Percentiles rank a stretch among this genome's conserved stretches.
Conservation (phyloP, 2,797 vertebrate genomes). For the Leucoraja ocellata region DNA sequence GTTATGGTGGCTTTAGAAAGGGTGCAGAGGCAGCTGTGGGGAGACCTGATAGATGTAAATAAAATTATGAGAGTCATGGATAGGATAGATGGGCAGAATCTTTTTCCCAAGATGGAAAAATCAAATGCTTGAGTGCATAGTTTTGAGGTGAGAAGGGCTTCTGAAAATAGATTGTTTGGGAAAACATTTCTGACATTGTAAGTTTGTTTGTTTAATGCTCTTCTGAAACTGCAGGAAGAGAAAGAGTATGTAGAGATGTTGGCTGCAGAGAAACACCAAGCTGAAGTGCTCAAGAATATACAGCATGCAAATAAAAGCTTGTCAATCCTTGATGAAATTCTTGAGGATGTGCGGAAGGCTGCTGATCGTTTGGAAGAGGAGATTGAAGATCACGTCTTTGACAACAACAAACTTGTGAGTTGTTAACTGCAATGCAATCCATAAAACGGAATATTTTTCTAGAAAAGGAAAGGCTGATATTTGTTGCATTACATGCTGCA, state of each 20-base stretch:
- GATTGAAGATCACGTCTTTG: conserved; percentile 90
- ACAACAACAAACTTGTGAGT: conserved; percentile 87
- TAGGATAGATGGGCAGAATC: too few relatives aligned
- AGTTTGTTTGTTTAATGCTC: background rate
- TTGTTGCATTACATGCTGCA: too few relatives aligned
- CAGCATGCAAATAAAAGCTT: conserved; percentile 83
- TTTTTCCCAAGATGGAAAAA: too few relatives aligned
- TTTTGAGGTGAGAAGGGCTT: too few relatives aligned
- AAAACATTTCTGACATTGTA: background rate
- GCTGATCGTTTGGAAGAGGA: conserved; percentile 90
- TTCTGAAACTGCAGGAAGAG: conserved; percentile 71
- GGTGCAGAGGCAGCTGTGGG: too few relatives aligned
- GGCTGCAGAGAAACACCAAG: conserved; percentile 91
- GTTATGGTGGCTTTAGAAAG: too few relatives aligned
- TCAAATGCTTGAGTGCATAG: too few relatives aligned
- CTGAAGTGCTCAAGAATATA: conserved; percentile 76
- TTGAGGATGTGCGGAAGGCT: conserved; percentile 89
- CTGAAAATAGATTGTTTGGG: too few relatives aligned
- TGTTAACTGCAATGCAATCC: background rate
- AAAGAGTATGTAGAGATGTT: conserved; percentile 88
- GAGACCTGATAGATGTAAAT: too few relatives aligned
- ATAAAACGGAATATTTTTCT: too few relatives aligned
- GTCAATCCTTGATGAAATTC: conserved; percentile 88
- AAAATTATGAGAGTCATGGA: too few relatives aligned
- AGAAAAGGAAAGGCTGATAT: too few relatives aligned